These are phyloP conservation scores for Larimichthys crocea DNA, from an alignment of 2,113 vertebrate genomes.

Conservation along the genomic window DNA sequence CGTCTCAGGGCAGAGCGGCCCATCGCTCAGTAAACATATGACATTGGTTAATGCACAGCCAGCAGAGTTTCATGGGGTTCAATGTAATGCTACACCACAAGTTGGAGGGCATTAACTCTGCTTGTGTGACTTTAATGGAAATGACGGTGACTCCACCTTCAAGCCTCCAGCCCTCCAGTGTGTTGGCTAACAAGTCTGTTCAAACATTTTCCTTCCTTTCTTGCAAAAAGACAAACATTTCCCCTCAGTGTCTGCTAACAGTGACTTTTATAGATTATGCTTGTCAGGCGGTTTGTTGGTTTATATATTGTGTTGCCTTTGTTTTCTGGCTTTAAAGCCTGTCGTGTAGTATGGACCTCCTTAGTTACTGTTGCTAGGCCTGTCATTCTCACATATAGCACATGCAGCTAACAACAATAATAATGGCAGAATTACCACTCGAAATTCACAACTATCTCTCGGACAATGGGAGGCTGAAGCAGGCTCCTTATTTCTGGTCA, in stretches of 20 bases:
- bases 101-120: slow-evolving; percentile 70
- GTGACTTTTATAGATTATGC: slow-evolving; percentile 67
- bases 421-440: neutral
- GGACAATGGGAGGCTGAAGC: neutral
- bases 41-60: slow-evolving; percentile 70
- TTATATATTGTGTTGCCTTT: slow-evolving; percentile 18
- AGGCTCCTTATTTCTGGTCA: neutral
- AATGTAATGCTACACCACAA: slow-evolving; percentile 76
- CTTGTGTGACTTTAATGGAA: slow-evolving; percentile 79
- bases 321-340: slow-evolving; percentile 31
- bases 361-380: neutral
- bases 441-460: neutral
- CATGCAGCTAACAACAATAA: neutral
- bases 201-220: slow-evolving; percentile 62
- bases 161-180: slow-evolving; percentile 38
- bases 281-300: slow-evolving; percentile 40
- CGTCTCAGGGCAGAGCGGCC: slow-evolving; percentile 48
- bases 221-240: slow-evolving; percentile 52
- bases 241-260: slow-evolving; percentile 59
- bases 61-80: slow-evolving; percentile 70
- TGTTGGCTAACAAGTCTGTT: slow-evolving; percentile 59
- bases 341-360: neutral
- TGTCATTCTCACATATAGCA: neutral
- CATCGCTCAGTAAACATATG: slow-evolving; percentile 67
- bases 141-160: slow-evolving; percentile 60